Percentiles rank a stretch among this genome's conserved stretches.
Conservation (phyloP, 2,888 invertebrate genomes). For the Blomia tropicalis region DNA sequence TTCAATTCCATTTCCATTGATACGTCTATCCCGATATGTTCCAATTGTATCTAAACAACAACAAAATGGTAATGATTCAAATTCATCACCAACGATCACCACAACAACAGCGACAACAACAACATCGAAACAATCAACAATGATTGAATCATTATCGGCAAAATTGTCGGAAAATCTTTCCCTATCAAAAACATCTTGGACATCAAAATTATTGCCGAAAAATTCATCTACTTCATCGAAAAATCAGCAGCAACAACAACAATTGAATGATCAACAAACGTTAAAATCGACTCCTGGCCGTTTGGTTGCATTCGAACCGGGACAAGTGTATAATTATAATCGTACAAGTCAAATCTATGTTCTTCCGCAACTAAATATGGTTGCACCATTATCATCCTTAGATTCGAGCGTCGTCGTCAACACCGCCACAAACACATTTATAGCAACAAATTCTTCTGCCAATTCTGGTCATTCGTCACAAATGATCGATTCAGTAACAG, state of each 20-base stretch:
- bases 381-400: no score
- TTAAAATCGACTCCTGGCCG: slow-evolving; percentile 39
- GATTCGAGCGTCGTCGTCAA: no score
- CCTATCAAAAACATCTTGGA: not conserved
- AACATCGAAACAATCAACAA: not conserved
- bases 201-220: not conserved
- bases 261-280: not conserved
- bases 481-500: no score
- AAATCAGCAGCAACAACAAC: not conserved
- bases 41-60: not conserved
- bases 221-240: not conserved
- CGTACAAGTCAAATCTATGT: slow-evolving; percentile 83
- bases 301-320: slow-evolving; percentile 68
- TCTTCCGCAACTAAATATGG: slow-evolving; percentile 43
- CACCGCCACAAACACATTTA: no score
- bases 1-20: slow-evolving; percentile 67
- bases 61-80: not conserved
- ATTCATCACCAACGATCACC: not conserved
- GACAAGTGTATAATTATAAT: slow-evolving; percentile 81
- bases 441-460: no score
- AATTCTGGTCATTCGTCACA: no score
- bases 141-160: slow-evolving; percentile 3
- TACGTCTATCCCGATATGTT: slow-evolving; percentile 59
- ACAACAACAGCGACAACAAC: not conserved
- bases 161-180: not conserved